phyloP scores from a whole-genome alignment of 1,140 invertebrate species.

The Nilaparvata lugens region DNA sequence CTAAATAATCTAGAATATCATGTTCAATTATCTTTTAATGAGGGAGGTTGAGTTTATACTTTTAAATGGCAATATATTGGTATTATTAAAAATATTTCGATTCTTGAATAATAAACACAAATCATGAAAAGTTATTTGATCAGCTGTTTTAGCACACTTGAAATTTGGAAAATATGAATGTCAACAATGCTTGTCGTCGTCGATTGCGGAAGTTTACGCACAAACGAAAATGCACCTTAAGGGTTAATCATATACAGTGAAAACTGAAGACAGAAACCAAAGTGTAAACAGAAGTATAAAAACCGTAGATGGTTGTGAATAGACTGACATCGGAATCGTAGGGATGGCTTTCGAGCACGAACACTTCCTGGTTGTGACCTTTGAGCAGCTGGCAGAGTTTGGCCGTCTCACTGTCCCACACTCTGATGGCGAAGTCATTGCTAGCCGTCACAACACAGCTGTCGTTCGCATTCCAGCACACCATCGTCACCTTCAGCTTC shows the following conservation, averaged over 20 bases:
- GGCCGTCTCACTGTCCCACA: conserved; percentile 74
- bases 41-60: too few relatives aligned
- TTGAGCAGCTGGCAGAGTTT: conserved; percentile 55
- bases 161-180: too few relatives aligned
- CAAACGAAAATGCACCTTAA: too few relatives aligned
- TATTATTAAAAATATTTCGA: too few relatives aligned
- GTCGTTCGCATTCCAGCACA: conserved; percentile 88
- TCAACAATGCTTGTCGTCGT: too few relatives aligned
- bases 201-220: too few relatives aligned
- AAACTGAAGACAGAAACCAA: background rate
- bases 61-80: too few relatives aligned
- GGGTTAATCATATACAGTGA: background rate
- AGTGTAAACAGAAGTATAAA: background rate
- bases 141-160: too few relatives aligned
- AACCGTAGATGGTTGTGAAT: background rate
- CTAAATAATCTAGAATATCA: too few relatives aligned
- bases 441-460: conserved; percentile 82
- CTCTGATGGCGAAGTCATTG: conserved; percentile 68
- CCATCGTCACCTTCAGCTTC: conserved; percentile 87
- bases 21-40: too few relatives aligned
- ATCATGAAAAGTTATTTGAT: too few relatives aligned
- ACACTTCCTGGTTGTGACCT: conserved; percentile 89
- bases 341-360: conserved; percentile 89
- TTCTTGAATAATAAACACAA: too few relatives aligned
- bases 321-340: conserved; percentile 52